Percentiles rank a stretch among this genome's conserved stretches.
Conservation (phyloP, 2,113 vertebrate species). For the Boulengeromyrus knoepffleri region DNA sequence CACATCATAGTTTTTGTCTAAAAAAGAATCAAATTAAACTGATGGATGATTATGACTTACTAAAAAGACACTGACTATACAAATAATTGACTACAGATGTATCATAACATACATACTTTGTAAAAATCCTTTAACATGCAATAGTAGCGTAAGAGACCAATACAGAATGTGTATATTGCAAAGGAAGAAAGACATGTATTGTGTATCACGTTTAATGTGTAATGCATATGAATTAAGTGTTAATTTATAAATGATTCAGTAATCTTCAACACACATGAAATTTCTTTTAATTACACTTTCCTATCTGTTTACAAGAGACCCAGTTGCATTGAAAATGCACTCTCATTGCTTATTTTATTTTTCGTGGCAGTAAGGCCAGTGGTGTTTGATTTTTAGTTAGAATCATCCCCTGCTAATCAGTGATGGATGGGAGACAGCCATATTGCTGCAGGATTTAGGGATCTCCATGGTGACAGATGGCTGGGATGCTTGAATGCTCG, state of each 20-base stretch:
- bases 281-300: neutral
- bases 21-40: neutral
- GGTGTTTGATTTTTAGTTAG: neutral
- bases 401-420: neutral
- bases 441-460: neutral
- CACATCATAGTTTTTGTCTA: neutral
- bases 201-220: neutral
- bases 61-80: neutral
- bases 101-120: neutral
- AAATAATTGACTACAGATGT: neutral
- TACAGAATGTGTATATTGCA: neutral
- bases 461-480: neutral
- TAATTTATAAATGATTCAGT: neutral
- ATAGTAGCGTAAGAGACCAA: neutral
- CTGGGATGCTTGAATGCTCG: neutral
- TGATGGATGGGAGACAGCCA: neutral
- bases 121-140: neutral
- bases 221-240: neutral
- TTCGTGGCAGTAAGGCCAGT: neutral
- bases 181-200: neutral
- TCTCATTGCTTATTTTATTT: neutral
- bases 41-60: neutral
- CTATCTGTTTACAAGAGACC: neutral
- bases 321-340: conserved; percentile 1
- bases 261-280: neutral